Evolutionary conservation across 1,140 invertebrate genomes (phyloP), one percentile per base, ranked within the genome.

Genomic region (Drosophila pachea): DNA sequence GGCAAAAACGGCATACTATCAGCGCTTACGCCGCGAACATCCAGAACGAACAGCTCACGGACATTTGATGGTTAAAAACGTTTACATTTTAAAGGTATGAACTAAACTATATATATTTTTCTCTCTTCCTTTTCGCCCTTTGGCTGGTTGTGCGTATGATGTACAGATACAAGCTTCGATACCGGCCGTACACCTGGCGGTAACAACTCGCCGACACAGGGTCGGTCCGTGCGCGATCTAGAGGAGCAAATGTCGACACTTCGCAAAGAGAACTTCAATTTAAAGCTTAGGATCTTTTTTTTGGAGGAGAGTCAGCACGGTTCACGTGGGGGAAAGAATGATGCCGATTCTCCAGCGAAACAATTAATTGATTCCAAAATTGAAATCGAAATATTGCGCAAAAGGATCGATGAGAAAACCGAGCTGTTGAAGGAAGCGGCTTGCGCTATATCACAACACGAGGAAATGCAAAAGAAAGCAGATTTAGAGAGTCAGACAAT

Each of bases 211-310:
- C 91, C 92, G 3, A 82, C 91, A 45, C 79, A 79, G 32, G 93
- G 93, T 0, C 91, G 93, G 54, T 95, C 95, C 2, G 94, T 97
- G 91, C 97, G 97, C 73, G 96, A 98, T 72, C 95, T 96, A 82
- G 96, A 98, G 83, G 95, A 97, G 89, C 94, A 97, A 87, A 90
- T 97, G 55, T 93, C 93, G 16, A 91, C 92, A 11, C 90, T 98
- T 47, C 93, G 95, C 66, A 97, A 97, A 82, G 97, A 98, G 86
- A 98, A 98, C 89, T 98, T 98, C 83, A 95, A 96, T 89, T 90
- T 98, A 0, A 98, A 97, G 89, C 90, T 97, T 48, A 91, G 96
- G 31, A 95, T 98, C 64, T 98, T 97, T 90, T 96, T 97, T 87
- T 90, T 97, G 50, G 96, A 98, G 88, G 96, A 98, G 89, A 76